Conservation (phyloP, 2,113 vertebrate species). For the Herpetotheres cachinnans region DNA sequence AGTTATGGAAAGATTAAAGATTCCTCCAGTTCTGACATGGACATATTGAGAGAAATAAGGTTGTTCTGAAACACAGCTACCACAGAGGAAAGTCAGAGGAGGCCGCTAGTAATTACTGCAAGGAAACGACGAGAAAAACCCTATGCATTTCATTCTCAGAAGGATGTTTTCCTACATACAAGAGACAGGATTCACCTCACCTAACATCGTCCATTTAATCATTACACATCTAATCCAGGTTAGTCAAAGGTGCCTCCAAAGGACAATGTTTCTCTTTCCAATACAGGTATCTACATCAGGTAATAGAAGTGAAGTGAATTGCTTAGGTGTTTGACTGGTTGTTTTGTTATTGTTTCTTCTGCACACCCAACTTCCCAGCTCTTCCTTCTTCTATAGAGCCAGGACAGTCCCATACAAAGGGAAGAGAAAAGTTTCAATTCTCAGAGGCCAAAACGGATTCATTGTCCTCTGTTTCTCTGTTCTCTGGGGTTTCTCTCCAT, state of each 20-base stretch:
- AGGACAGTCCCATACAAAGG: neutral
- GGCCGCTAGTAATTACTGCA: neutral
- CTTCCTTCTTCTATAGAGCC: neutral
- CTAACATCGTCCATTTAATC: neutral
- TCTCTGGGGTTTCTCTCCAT: neutral
- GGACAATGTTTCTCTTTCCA: neutral
- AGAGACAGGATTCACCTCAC: neutral
- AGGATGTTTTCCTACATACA: neutral
- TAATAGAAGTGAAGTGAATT: neutral
- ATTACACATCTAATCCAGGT: neutral
- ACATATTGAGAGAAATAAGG: neutral
- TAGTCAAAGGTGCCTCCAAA: neutral
- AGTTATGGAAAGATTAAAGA: neutral
- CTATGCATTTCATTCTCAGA: neutral
- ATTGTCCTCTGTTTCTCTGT: neutral
- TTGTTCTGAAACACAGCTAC: neutral
- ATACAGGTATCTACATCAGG: neutral
- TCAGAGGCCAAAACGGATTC: neutral
- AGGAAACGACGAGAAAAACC: neutral
- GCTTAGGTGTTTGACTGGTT: neutral
- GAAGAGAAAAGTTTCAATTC: neutral
- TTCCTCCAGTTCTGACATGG: neutral
- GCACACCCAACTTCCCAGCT: neutral
- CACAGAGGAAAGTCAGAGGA: neutral
- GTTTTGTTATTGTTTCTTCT: neutral